Base-by-base conservation (phyloP, 2,797 vertebrate genomes). In the Rallus crepitans region DNA sequence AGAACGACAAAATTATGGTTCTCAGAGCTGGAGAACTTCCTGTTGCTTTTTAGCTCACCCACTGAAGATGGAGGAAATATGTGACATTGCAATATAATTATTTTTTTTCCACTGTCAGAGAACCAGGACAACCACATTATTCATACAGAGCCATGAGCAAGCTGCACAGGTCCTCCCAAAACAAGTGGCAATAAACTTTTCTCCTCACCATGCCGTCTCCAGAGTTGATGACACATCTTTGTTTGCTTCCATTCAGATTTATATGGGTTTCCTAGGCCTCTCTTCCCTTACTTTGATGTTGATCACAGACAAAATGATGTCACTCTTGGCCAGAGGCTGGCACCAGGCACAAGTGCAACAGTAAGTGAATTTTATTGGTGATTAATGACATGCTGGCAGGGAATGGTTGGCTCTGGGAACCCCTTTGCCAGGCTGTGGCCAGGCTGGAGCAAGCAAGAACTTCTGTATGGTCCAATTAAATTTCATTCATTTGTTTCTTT, bases 231-330 rank as follows among this genome's bases (percentile, higher is more conserved):
- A 92, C 88, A 94, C 68, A 71, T 94, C 56, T 96, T 96, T 93
- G 19, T 91, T 93, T 96, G 69, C 83, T 90, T 94, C 79, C 71
- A 59, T 89, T 89, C 72, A 91, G 92, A 95, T 91, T 95, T 92
- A 89, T 87, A 52, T 90, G 77, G 75, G 24, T 63, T 91, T 95
- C 60, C 79, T 90, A 93, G 92, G 88, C 66, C 76, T 81, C 47
- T 87, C 83, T 90, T 94, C n/a, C 55, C 18, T 93, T 78, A 63
- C 90, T 96, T 97, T 95, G 82, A 96, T 96, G 83, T 92, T 72
- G 57, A 86, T 92, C 88, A 77, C 37, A 84, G 89, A 55, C 40
- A 85, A 92, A 94, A 82, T 86, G 47, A 96, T 93, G 90, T 96
- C 95, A 96, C 19, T 65, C 28, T 93, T 84, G 88, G 85, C 73